Evolutionary conservation across 1,140 invertebrate genomes (phyloP).

Genomic region (Liolophura sinensis): DNA sequence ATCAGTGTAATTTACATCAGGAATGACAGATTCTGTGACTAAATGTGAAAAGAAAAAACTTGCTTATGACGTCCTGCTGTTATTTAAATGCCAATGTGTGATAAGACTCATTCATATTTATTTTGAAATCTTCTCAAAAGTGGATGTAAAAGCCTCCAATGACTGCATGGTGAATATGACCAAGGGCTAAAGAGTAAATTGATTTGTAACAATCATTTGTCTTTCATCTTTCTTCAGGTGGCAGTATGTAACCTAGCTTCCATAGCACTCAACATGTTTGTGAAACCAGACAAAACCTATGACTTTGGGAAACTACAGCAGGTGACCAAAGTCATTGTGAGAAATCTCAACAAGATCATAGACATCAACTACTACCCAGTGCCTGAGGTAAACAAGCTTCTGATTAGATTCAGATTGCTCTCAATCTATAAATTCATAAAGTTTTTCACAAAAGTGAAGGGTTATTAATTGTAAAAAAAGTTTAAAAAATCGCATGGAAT

Average conservation of each 20-base stretch:
- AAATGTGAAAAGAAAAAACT: too few relatives aligned
- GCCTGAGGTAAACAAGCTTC: slow-evolving; percentile 82
- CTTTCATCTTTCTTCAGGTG: slow-evolving; percentile 61
- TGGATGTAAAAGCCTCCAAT: not conserved
- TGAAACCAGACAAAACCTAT: slow-evolving; percentile 71
- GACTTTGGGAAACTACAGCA: slow-evolving; percentile 89
- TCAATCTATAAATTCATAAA: too few relatives aligned
- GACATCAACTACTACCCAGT: slow-evolving; percentile 97
- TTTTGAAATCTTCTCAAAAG: too few relatives aligned
- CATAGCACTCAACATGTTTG: slow-evolving; percentile 96
- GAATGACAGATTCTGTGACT: too few relatives aligned
- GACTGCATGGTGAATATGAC: slow-evolving; percentile 1
- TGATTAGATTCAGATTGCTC: too few relatives aligned
- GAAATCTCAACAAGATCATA: slow-evolving; percentile 97
- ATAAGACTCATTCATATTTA: too few relatives aligned
- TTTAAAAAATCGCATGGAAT: too few relatives aligned
- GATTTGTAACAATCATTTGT: not conserved
- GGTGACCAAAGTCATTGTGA: slow-evolving; percentile 86
- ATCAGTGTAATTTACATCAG: too few relatives aligned
- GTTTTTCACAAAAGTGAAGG: too few relatives aligned
- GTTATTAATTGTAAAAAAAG: too few relatives aligned
- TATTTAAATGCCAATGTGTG: too few relatives aligned
- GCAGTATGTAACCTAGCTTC: slow-evolving; percentile 99
- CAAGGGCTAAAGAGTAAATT: not conserved
- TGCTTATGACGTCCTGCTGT: too few relatives aligned